Conservation (phyloP, 1,140 invertebrate species). For the Drosophila sp. region DNA sequence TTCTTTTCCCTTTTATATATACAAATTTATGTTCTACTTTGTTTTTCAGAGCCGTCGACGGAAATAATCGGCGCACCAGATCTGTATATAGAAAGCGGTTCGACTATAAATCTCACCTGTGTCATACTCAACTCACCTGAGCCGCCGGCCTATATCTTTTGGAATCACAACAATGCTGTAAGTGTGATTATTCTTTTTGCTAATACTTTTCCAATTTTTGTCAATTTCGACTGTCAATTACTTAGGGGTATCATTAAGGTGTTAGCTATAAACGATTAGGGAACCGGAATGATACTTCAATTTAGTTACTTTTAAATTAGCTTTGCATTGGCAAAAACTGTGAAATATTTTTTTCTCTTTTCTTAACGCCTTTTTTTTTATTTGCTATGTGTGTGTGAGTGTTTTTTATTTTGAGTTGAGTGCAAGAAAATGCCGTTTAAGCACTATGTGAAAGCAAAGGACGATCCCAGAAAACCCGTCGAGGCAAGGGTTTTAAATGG, state of each 20-base stretch:
- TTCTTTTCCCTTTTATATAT: neutral
- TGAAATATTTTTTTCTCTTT: conserved; percentile 45
- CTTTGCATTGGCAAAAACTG: conserved; percentile 58
- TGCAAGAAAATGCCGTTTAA: conserved; percentile 69
- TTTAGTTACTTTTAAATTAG: conserved; percentile 83
- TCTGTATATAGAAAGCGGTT: conserved; percentile 95
- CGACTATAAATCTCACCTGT: conserved; percentile 97
- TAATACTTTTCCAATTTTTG: conserved; percentile 1
- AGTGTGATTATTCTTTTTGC: conserved; percentile 73
- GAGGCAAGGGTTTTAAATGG: conserved; percentile 72
- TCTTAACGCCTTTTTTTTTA: conserved; percentile 18
- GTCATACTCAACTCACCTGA: conserved; percentile 95
- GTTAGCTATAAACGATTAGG: conserved; percentile 45
- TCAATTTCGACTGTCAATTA: conserved; percentile 61
- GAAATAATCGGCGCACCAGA: conserved; percentile 95
- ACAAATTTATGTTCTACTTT: neutral
- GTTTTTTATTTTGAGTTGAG: conserved; percentile 41
- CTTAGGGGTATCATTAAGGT: conserved; percentile 66
- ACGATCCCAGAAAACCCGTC: conserved; percentile 43
- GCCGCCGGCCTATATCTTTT: conserved; percentile 96
- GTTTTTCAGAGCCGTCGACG: conserved; percentile 92
- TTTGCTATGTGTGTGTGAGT: conserved; percentile 19
- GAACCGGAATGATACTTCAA: conserved; percentile 62
- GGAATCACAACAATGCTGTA: conserved; percentile 95
- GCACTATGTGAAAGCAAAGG: conserved; percentile 47